Conservation (phyloP, 2,797 vertebrate genomes). For the Taenioides sp. region DNA sequence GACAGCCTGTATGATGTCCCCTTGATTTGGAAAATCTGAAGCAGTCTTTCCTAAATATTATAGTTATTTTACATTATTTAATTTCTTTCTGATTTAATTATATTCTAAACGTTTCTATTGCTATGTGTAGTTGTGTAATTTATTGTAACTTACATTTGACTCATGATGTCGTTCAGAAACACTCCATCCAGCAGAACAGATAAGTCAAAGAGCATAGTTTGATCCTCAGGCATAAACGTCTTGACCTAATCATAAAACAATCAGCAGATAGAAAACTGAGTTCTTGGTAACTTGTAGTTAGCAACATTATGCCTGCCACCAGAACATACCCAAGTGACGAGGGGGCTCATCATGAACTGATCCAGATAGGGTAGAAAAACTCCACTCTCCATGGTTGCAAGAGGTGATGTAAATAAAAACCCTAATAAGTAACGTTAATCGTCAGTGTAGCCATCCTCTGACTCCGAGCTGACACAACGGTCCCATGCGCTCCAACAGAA, state of each 20-base stretch:
- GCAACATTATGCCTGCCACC: neutral
- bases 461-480: neutral
- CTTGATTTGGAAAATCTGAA: conserved; percentile 19
- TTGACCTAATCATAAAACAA: conserved; percentile 78
- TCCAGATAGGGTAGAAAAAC: conserved; percentile 84
- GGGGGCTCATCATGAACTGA: conserved; percentile 89
- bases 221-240: conserved; percentile 85
- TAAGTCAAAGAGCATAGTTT: conserved; percentile 83
- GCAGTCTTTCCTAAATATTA: neutral
- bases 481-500: neutral
- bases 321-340: conserved; percentile 91
- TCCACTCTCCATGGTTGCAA: conserved; percentile 83
- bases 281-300: neutral
- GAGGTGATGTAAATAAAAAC: neutral
- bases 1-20: conserved; percentile 42
- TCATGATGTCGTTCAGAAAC: conserved; percentile 90
- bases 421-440: conserved; percentile 9
- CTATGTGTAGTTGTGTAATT: neutral
- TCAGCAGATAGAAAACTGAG: neutral
- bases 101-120: neutral
- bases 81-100: neutral
- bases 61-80: neutral
- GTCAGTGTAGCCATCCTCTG: neutral
- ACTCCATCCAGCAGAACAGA: conserved; percentile 88
- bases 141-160: conserved; percentile 86